Conservation (phyloP, 2,113 vertebrate genomes). For the Aptenodytes patagonicus region DNA sequence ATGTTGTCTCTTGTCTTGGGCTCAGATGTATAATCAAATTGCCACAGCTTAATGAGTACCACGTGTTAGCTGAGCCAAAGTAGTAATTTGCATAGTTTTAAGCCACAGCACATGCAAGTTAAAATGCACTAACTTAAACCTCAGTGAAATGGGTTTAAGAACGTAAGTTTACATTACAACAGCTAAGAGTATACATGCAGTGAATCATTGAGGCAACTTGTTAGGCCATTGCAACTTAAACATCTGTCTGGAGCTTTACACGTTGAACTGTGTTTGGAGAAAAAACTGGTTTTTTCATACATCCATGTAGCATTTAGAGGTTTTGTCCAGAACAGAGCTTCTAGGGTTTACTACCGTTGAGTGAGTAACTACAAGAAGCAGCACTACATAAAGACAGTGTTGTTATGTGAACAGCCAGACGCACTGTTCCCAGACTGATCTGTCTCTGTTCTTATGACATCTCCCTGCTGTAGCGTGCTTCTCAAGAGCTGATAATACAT, state of each 20-base stretch:
- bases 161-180: background rate
- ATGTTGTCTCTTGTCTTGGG: background rate
- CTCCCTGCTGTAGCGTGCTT: background rate
- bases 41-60: constrained; percentile 18
- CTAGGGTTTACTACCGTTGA: background rate
- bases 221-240: background rate
- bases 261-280: background rate
- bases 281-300: background rate
- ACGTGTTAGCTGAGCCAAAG: background rate
- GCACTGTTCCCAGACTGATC: background rate
- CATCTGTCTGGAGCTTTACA: background rate
- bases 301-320: background rate
- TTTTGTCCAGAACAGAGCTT: background rate
- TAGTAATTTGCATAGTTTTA: background rate
- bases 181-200: background rate
- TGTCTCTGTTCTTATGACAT: background rate
- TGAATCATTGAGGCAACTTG: background rate
- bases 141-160: background rate
- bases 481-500: background rate
- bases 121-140: background rate
- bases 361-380: background rate
- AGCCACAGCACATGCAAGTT: background rate
- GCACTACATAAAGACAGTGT: background rate
- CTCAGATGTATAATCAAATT: background rate
- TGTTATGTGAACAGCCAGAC: background rate